A percentile compares a stretch with the other conserved stretches of the same genome.
These are phyloP conservation scores for Chlorops oryzae DNA, from an alignment of 1,140 invertebrate species.

Conservation along the genomic window DNA sequence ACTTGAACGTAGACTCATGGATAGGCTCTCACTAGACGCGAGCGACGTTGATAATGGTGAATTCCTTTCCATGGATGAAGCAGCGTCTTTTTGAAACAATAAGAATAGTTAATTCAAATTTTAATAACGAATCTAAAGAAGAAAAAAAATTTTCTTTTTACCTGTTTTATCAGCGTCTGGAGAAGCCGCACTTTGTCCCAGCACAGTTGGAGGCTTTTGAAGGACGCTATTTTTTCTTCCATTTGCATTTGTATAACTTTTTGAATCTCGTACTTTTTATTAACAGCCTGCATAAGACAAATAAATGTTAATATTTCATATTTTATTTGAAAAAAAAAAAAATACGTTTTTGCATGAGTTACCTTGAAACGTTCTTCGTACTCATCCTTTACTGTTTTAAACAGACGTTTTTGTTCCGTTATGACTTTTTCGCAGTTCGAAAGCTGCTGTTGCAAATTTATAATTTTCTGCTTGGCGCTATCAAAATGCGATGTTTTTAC, in stretches of 20 bases:
- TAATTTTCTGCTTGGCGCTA: constrained; percentile 48
- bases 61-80: constrained; percentile 48
- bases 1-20: constrained; percentile 46
- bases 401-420: constrained; percentile 50
- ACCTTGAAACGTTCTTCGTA: constrained; percentile 52
- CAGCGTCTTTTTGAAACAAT: constrained; percentile 44
- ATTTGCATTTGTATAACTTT: constrained; percentile 60
- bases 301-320: not conserved
- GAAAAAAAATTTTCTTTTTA: constrained; percentile 5
- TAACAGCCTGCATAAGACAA: constrained; percentile 51
- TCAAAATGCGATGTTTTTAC: constrained; percentile 48
- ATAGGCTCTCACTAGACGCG: constrained; percentile 53
- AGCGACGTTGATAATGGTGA: constrained; percentile 53
- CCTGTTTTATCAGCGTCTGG: constrained; percentile 46
- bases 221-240: constrained; percentile 59
- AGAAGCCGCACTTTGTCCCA: constrained; percentile 30
- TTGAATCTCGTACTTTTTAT: constrained; percentile 66
- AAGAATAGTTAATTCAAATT: not conserved
- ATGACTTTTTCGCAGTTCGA: constrained; percentile 50
- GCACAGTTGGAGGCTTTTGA: constrained; percentile 49
- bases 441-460: constrained; percentile 50
- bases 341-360: constrained; percentile 4
- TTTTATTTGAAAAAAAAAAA: not conserved
- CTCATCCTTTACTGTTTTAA: constrained; percentile 52
- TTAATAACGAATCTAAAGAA: too few relatives aligned